Evolutionary conservation across 2,888 invertebrate genomes (phyloP).

Genomic region (Macrophya annulata): DNA sequence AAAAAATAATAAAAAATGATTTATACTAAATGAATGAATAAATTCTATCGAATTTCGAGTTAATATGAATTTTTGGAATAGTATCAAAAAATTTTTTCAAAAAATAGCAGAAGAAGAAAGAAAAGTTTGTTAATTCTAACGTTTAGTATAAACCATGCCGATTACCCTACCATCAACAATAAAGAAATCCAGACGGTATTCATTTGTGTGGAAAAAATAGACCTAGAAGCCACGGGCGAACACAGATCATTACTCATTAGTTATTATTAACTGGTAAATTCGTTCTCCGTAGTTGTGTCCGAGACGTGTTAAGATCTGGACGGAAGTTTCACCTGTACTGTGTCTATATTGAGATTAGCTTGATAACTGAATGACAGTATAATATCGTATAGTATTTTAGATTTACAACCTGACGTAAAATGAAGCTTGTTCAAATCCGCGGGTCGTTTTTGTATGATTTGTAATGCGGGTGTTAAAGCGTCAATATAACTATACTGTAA

Average conservation of each 20-base stretch:
- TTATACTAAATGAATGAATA: too few species aligned
- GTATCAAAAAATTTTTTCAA: not conserved
- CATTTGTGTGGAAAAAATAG: constrained; percentile 26
- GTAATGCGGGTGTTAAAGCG: not conserved
- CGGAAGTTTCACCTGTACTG: not conserved
- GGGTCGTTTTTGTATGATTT: constrained; percentile 15
- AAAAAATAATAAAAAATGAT: not conserved
- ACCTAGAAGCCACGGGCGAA: not conserved
- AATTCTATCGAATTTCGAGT: not conserved
- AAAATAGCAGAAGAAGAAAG: too few species aligned
- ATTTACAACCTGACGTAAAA: not conserved
- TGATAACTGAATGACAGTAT: not conserved
- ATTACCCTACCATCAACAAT: not conserved
- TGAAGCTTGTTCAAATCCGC: not conserved
- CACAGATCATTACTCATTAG: constrained; percentile 19
- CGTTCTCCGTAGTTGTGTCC: not conserved
- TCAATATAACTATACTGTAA: not conserved
- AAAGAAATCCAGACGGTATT: not conserved
- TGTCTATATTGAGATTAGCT: not conserved
- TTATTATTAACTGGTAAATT: constrained; percentile 41
- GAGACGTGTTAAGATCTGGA: constrained; percentile 14
- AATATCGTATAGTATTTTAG: not conserved
- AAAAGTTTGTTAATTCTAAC: not conserved
- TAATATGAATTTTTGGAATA: not conserved
- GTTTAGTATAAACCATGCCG: not conserved